Base-by-base conservation (phyloP, 2,888 invertebrate species). In the Bugula neritina region DNA sequence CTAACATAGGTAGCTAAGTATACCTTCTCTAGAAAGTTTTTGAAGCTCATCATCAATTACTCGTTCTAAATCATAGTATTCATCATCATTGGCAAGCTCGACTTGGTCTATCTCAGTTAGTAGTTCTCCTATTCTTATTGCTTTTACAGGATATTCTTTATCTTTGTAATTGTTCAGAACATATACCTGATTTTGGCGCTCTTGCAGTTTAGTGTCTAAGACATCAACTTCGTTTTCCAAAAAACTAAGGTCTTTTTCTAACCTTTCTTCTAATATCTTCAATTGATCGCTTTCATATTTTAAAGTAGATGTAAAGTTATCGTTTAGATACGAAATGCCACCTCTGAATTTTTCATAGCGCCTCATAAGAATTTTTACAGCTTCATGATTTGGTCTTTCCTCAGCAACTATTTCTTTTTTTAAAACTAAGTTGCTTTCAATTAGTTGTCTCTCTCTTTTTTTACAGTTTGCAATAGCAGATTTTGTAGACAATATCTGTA, bases 71-170 rank as follows among this genome's bases (percentile, higher is more conserved):
- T 83, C 83, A 34, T 78, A 79, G 71, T 78, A 77, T 55, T 83
- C 82, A 73, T 81, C 81, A 80, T 81, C 77, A 74, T 81, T 78
- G 25, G 76, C 75, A 54, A 79, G 75, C 72, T 78, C 77, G 10
- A 81, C 73, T 72, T 75, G 76, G 69, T 80, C 80, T 34, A 82
- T 76, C 74, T 83, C 81, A 74, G 79, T 79, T 72, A 81, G 79
- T 55, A 83, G 75, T 54, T 81, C 81, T 23, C 80, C 77, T 57
- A 82, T 82, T 69, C 76, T 77, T 77, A 83, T 79, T 10, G 80
- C 81, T 75, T 83, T 83, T n/a, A 83, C 81, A 71, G 83, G 82
- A 72, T 83, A 83, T 74, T 82, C 83, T 74, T 82, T 83, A 75
- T 83, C 83, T 80, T 82, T 82, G 73, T 82, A 82, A 71, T 79